Conservation (phyloP, 2,888 invertebrate genomes). For the Loripinus fragilis region DNA sequence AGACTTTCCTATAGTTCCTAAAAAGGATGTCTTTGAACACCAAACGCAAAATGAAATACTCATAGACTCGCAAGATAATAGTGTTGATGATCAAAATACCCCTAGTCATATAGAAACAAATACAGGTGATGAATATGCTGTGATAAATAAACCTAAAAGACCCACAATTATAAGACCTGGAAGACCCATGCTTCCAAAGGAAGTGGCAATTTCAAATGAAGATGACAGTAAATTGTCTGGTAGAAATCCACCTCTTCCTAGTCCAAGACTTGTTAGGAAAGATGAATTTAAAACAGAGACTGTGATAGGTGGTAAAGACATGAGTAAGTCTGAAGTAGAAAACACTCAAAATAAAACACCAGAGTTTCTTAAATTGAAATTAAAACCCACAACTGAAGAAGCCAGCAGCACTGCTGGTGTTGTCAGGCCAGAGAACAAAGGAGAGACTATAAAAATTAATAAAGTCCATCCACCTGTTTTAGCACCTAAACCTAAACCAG, state of each 20-base stretch:
- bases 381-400: slow-evolving; percentile 45
- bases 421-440: not conserved
- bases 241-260: slow-evolving; percentile 12
- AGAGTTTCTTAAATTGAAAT: slow-evolving; percentile 56
- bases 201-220: slow-evolving; percentile 4
- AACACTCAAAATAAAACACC: slow-evolving; percentile 21
- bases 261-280: slow-evolving; percentile 17
- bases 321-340: not conserved
- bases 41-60: not conserved
- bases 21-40: not conserved
- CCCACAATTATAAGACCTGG: slow-evolving; percentile 66
- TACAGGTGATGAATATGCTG: slow-evolving; percentile 43
- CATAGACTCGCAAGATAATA: not conserved
- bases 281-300: not conserved
- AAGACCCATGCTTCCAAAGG: slow-evolving; percentile 26
- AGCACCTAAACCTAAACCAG: slow-evolving; percentile 56
- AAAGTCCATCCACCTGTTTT: slow-evolving; percentile 28
- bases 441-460: slow-evolving; percentile 16
- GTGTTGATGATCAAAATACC: not conserved
- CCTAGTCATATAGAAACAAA: not conserved
- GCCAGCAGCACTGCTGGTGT: slow-evolving; percentile 23
- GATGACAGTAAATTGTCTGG: not conserved
- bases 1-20: not conserved
- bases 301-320: not conserved
- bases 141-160: slow-evolving; percentile 62